Base-by-base conservation (phyloP, 2,888 invertebrate species). In the Suillia variegata region DNA sequence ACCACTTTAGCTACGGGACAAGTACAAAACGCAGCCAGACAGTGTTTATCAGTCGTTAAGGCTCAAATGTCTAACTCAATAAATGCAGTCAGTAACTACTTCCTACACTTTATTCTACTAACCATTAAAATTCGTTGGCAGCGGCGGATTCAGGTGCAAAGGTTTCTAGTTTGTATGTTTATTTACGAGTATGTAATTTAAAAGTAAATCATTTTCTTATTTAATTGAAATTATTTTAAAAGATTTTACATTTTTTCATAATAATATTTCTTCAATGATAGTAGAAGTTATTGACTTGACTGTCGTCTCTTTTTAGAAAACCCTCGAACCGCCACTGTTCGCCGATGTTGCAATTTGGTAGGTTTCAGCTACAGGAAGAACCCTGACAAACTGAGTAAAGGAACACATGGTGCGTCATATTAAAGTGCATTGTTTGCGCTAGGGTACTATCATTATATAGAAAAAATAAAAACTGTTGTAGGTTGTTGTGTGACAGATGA, bases 401-500 rank as follows among this genome's bases (percentile, higher is more conserved):
- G 45, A 6, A 33, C 17, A 51, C 2, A 17, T 52, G 33, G 33
- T 52, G 52, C 34, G 52, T 52, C 33, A 33, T n/a, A n/a, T 52
- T 52, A 26, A 50, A 26, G 26, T 31, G 31, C 50, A 50, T 50
- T 31, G 15, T 2, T 18, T 34, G 34, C 6, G 31, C 20, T n/a
- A 34, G 20, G 33, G 21, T 34, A 34, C 18, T 34, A 33, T 20
- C 52, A 34, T 38, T 13, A n/a, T 13, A n/a, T n/a, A n/a, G n/a
- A n/a, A n/a, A n/a, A n/a, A n/a, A n/a, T 13, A n/a, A n/a, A n/a
- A 4, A n/a, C 12, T 13, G 3, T 13, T 34, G 52, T 51, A 53
- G 53, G 52, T 49, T 33, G 33, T 49, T 33, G 50, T 34, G 47
- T 57, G 61, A 54, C 61, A 51, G 54, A 57, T 50, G 57, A 54